Evolutionary conservation across 2,888 invertebrate genomes (phyloP), one percentile per base, ranked within the genome.

Genomic region (Brachyptera risi): DNA sequence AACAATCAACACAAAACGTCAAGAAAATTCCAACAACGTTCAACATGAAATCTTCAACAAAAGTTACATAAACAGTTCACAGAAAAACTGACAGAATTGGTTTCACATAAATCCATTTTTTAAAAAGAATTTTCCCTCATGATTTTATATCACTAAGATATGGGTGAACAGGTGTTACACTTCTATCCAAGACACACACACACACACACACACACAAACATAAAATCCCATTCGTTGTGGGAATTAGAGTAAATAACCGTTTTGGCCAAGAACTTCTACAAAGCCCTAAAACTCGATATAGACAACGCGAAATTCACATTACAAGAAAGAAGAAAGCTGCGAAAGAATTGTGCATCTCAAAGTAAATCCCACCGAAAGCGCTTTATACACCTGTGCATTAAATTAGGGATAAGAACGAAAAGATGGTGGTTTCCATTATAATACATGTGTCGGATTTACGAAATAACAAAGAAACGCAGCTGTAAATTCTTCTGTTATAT

Each of bases 271-370:
- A 51, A 31, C 50, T 17, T 26, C 13, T 3, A 15, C 50, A 51
- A 51, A 51, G 27, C 50, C 50, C 50, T 26, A 31, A 27, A 51
- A n/a, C n/a, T n/a, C 42, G 17, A 31, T 27, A 50, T 59, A 59
- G 59, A 23, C 59, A 59, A 31, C 59, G 40, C 49, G 50, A 49
- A 49, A n/a, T n/a, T 59, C 50, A 59, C 59, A 38, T 59, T 59
- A 26, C 56, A 51, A 54, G 54, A 13, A 60, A 51, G 58, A 49
- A 37, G 49, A 23, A 56, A 57, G 51, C 60, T 24, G 49, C n/a
- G n/a, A 57, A 57, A 51, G 31, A 51, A 27, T 17, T 31, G 50
- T 17, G 31, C 24, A n/a, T 31, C 15, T 3, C 26, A n/a, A 15
- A 51, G 50, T 15, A 51, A 51, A 51, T 27, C 50, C 50, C 50